Base-by-base conservation (phyloP, 2,888 invertebrate species). In the Yponomeuta cagnagella region DNA sequence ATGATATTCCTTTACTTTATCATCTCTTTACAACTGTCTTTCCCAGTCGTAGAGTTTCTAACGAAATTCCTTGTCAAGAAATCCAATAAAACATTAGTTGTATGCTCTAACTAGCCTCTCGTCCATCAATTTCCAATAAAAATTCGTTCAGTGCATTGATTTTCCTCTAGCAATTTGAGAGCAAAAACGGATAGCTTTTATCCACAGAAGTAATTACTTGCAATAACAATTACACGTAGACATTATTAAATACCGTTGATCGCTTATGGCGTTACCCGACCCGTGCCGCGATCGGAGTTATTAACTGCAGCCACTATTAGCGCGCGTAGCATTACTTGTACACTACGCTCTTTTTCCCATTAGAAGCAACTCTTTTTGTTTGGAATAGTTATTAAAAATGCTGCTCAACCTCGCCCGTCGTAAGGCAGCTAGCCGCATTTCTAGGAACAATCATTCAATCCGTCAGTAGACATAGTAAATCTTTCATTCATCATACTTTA, bases 401-500 rank as follows among this genome's bases (percentile, higher is more conserved):
- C 52, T 58, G 52, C 52, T 15, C 52, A 15, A 15, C 52, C 52
- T 15, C 15, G 52, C 52, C 52, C 15, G 52, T 58, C 52, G 15
- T 15, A 58, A 15, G 15, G 15, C 10, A 52, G 52, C 52, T 58
- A 58, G 12, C 1, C 52, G 52, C 52, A 58, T 58, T 58, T 58
- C 52, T 58, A 70, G 23, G 37, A 63, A 70, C 63, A 70, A 70
- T 70, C 70, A 70, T 48, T 58, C 70, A 52, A 65, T 78, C 76
- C 77, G 77, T 81, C 81, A 75, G 75, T 75, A 75, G 75, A 75
- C 75, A 80, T 81, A 80, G 83, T 84, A 80, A 80, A 80, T 79
- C 79, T 80, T 81, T 82, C 86, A 87, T 87, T 87, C 85, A 86
- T 85, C 85, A 86, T 85, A 84, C 79, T 81, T 78, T 83, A 84